Conservation (phyloP, 2,888 invertebrate species). For the Nesidiocoris tenuis region DNA sequence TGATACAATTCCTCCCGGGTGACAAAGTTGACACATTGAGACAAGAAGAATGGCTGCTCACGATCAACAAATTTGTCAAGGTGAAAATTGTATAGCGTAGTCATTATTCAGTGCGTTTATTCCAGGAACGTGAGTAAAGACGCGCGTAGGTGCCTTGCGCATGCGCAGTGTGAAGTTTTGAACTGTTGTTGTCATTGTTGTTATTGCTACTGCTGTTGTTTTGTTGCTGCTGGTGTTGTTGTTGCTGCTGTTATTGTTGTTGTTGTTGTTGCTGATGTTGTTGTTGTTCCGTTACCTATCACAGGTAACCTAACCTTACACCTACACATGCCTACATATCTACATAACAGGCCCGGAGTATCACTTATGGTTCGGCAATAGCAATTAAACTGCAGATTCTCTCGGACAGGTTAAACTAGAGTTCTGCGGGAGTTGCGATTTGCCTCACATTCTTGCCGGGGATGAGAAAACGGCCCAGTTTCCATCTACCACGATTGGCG, state of each 20-base stretch:
- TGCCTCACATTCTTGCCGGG: conserved; percentile 5
- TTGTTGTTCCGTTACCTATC: too few relatives aligned
- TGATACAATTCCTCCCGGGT: conserved; percentile 16
- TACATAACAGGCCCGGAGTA: too few relatives aligned
- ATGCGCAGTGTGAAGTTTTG: not conserved
- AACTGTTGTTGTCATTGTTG: not conserved
- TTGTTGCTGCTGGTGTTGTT: not conserved
- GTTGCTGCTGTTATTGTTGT: too few relatives aligned
- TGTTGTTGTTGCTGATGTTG: not conserved
- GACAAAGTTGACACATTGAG: conserved; percentile 6
- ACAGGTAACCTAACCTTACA: too few relatives aligned
- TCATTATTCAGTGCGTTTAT: not conserved
- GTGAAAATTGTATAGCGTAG: not conserved
- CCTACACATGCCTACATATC: too few relatives aligned
- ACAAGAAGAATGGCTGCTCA: conserved; percentile 26
- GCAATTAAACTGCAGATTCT: too few relatives aligned
- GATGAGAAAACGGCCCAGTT: conserved; percentile 1
- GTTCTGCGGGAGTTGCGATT: conserved; percentile 24
- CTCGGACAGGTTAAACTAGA: conserved; percentile 21
- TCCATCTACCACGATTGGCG: not conserved
- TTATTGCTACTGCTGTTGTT: not conserved
- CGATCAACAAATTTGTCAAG: conserved; percentile 23
- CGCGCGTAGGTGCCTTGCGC: too few relatives aligned
- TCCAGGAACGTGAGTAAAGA: not conserved
- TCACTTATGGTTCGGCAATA: too few relatives aligned